Conservation (phyloP, 2,113 vertebrate species). For the Ovis aries region DNA sequence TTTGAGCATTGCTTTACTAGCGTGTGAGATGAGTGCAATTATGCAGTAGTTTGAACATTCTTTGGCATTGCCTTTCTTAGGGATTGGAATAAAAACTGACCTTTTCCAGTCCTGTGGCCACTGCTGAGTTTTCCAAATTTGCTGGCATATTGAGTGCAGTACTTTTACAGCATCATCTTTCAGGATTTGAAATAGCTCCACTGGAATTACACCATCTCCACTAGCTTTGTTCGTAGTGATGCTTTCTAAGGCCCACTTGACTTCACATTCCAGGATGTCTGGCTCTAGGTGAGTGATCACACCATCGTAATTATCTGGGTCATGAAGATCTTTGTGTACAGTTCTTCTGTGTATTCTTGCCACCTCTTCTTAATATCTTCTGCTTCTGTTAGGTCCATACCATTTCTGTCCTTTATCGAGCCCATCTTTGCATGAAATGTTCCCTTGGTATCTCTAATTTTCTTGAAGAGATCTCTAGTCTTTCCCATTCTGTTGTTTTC, state of each 20-base stretch:
- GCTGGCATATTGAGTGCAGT: background rate
- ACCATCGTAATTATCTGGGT: fast-evolving
- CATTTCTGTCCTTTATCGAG: background rate
- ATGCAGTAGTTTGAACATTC: background rate
- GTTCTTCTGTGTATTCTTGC: background rate
- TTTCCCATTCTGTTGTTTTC: background rate
- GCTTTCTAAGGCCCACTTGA: background rate
- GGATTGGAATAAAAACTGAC: background rate
- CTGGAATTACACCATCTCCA: background rate
- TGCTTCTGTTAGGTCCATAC: background rate
- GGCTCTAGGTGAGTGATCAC: background rate
- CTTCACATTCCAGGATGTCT: background rate
- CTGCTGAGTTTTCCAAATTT: background rate
- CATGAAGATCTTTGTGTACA: background rate
- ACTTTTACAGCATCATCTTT: background rate
- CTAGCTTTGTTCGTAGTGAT: background rate
- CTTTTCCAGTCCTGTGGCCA: background rate
- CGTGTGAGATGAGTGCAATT: fast-evolving
- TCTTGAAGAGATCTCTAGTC: background rate
- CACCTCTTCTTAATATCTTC: background rate
- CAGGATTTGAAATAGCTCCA: background rate
- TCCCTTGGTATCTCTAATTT: background rate
- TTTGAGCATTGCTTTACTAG: background rate
- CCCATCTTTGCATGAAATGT: background rate
- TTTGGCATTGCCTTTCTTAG: background rate